phyloP scores from a whole-genome alignment of 2,113 vertebrate genomes.

The Centropus bengalensis region DNA sequence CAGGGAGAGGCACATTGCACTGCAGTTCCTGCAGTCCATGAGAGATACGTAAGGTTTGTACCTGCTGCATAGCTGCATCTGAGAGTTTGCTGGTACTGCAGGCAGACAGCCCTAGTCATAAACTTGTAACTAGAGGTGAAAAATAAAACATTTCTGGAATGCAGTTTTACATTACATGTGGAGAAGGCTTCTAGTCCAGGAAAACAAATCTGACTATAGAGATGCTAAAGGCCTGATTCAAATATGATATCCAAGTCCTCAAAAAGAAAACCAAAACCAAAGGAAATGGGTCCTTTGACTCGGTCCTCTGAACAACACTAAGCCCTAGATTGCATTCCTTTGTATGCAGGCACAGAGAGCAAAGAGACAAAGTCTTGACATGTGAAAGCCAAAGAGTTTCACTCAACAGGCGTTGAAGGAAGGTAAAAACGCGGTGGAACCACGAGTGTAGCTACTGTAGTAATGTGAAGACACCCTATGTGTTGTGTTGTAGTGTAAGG shows the following conservation, averaged over 20 bases:
- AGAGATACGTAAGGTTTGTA: background rate
- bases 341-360: background rate
- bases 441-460: background rate
- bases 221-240: background rate
- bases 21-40: background rate
- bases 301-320: background rate
- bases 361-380: background rate
- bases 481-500: fast-evolving
- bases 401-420: background rate
- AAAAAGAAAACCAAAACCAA: background rate
- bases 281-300: background rate
- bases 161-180: background rate
- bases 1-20: background rate
- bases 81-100: background rate
- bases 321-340: background rate
- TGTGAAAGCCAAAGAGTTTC: background rate
- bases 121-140: background rate
- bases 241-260: background rate
- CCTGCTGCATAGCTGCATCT: background rate
- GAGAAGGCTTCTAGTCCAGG: background rate
- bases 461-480: background rate
- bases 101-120: background rate
- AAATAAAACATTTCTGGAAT: background rate
- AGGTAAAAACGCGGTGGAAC: background rate
- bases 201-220: background rate